phyloP scores from a whole-genome alignment of 2,113 vertebrate genomes.

The Fulmarus glacialis region DNA sequence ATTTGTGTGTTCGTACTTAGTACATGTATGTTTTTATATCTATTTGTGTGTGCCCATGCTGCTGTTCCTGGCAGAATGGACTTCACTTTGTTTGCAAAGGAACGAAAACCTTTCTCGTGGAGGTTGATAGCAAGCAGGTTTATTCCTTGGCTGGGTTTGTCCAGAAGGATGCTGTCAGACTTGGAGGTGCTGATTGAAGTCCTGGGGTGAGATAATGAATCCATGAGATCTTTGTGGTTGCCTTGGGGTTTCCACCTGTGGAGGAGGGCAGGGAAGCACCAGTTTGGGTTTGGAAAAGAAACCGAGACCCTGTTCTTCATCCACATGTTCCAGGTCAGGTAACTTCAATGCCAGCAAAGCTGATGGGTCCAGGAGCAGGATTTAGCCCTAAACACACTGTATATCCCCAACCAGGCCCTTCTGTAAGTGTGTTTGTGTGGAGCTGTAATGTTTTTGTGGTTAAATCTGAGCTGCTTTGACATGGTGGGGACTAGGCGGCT shows the following conservation, averaged over 20 bases:
- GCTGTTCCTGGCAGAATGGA: background rate
- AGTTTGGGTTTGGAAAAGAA: background rate
- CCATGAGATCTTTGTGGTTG: fast-evolving
- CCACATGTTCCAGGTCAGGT: background rate
- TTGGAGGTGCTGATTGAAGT: background rate
- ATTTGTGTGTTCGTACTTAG: background rate
- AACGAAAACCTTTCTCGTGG: fast-evolving
- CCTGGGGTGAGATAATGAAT: background rate
- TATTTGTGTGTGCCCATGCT: background rate
- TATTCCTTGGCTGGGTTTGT: background rate
- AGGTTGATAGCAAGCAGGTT: background rate
- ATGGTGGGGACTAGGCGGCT: background rate
- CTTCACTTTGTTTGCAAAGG: background rate
- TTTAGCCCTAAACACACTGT: background rate
- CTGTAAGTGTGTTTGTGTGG: background rate
- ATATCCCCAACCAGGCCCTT: background rate
- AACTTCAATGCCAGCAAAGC: background rate
- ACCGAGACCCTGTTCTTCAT: background rate
- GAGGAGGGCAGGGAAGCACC: background rate
- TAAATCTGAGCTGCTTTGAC: background rate
- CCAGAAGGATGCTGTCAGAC: background rate
- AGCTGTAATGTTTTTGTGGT: background rate
- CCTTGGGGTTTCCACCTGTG: background rate
- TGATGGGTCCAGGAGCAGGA: background rate
- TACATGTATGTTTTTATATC: fast-evolving